Conservation (phyloP, 2,888 invertebrate genomes). For the Meiosimyza decipiens region DNA sequence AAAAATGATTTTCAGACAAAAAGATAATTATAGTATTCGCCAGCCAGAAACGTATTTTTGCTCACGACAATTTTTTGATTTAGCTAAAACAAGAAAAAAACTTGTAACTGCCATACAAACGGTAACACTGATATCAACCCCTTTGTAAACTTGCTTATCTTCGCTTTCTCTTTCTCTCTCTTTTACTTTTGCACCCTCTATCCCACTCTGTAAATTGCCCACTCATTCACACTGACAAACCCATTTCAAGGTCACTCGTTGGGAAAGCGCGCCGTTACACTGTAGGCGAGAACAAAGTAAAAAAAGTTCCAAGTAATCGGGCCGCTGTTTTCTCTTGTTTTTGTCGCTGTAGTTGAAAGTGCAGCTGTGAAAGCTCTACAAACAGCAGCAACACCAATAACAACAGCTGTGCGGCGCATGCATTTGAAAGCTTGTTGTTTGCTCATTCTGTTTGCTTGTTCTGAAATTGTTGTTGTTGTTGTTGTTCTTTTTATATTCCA, state of each 20-base stretch:
- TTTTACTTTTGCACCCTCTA: neutral
- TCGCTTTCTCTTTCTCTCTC: conserved; percentile 3
- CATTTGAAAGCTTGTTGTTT: neutral
- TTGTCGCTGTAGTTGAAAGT: conserved; percentile 17
- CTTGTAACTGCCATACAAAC: too few species aligned
- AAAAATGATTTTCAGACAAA: too few species aligned
- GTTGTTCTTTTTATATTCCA: too few species aligned
- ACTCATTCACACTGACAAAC: conserved; percentile 12
- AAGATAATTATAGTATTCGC: too few species aligned
- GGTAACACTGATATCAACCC: neutral
- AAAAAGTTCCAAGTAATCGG: neutral
- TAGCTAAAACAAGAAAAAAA: too few species aligned
- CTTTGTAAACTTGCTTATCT: neutral
- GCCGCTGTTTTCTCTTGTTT: conserved; percentile 1
- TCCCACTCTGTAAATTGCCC: conserved; percentile 9
- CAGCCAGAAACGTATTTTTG: too few species aligned
- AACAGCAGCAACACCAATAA: too few species aligned
- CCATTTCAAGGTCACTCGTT: conserved; percentile 26
- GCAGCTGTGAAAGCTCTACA: too few species aligned
- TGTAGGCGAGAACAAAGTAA: neutral
- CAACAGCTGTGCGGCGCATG: too few species aligned
- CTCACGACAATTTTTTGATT: too few species aligned
- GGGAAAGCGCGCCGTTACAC: conserved; percentile 1
- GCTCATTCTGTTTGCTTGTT: neutral
- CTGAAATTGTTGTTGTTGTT: neutral